phyloP scores from a whole-genome alignment of 2,113 vertebrate genomes.

The Hippocampus zosterae region DNA sequence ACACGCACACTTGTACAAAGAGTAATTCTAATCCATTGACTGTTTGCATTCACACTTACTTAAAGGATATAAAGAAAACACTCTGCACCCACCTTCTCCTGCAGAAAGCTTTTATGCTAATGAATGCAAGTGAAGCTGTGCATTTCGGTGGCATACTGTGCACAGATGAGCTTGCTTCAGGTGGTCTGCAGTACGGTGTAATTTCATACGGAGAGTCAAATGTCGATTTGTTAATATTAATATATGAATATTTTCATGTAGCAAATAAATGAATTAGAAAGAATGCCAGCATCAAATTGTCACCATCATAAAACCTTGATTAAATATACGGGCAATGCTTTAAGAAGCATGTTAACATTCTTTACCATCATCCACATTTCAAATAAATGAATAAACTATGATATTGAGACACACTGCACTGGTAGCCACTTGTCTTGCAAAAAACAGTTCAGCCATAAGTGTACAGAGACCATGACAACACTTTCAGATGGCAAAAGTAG shows the following conservation, averaged over 20 bases:
- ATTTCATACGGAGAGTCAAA: background rate
- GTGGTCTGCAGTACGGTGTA: background rate
- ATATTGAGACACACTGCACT: background rate
- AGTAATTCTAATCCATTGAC: constrained; percentile 25
- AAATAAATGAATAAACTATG: background rate
- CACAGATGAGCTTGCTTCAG: background rate
- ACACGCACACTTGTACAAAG: constrained; percentile 1
- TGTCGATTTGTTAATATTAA: background rate
- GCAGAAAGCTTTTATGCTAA: constrained; percentile 70
- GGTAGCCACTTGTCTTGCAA: too few relatives aligned
- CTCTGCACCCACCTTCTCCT: constrained; percentile 24
- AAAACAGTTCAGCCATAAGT: too few relatives aligned
- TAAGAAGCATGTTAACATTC: background rate
- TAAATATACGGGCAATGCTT: background rate
- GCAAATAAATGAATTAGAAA: background rate
- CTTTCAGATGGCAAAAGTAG: too few relatives aligned
- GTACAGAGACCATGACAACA: too few relatives aligned
- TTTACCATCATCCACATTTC: background rate
- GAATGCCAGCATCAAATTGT: background rate
- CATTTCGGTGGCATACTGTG: background rate
- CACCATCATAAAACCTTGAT: background rate
- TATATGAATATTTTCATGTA: background rate
- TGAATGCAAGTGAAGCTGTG: constrained; percentile 13
- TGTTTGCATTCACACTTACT: constrained; percentile 45
- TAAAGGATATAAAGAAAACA: constrained; percentile 21